Evolutionary conservation across 2,888 invertebrate genomes (phyloP), one percentile per base, ranked within the genome.

Genomic region (Andrena marginata): DNA sequence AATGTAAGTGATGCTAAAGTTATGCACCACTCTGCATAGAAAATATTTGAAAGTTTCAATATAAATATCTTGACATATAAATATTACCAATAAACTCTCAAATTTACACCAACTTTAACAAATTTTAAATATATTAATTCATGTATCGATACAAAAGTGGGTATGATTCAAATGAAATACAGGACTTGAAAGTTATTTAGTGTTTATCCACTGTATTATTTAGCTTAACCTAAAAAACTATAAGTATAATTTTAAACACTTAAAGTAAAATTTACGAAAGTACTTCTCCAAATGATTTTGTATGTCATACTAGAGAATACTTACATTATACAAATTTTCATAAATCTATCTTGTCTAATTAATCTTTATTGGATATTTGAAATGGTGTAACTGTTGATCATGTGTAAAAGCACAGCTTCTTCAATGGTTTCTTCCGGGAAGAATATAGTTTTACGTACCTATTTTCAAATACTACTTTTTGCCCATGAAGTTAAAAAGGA

Each of bases 361-460:
- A 79, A 63, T 49, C 20, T n/a, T 62, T 8, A 33, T 3, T 63
- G 10, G 26, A 59, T 20, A 13, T 31, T 42, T 29, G 7, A n/a
- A 65, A 31, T 33, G 6, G 20, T 48, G 16, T 33, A 20, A 42
- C 42, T 51, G 16, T 5, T 71, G 29, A 20, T 51, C n/a, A 1
- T 7, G 8, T 23, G 33, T 2, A 54, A 51, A 71, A 13, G n/a
- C 7, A 16, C 26, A 48, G 23, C 26, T 13, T 31, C 1, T 5
- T 1, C 7, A 35, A 16, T 29, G 1, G 13, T 49, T 49, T 26
- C 2, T 35, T 23, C 1, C 16, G 10, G 26, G 23, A 26, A 29
- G 2, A 29, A 67, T 13, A 31, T 16, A 31, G 67, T 56, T 5
- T 64, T 4, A 82, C 82, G 10, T 82, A 82, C 82, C 75, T 80